phyloP scores from a whole-genome alignment of 2,797 vertebrate species.

The Lerista edwardsae region DNA sequence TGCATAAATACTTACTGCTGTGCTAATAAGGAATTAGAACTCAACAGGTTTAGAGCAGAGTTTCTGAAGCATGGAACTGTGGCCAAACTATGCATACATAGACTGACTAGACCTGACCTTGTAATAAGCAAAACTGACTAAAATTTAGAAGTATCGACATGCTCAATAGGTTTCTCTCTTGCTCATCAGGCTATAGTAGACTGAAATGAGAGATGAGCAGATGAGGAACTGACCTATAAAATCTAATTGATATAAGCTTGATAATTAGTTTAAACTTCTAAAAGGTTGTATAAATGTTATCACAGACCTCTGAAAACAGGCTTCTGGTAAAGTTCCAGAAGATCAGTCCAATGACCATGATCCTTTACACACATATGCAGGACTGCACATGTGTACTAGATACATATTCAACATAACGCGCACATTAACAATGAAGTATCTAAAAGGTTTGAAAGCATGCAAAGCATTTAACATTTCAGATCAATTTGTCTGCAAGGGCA shows the following conservation, averaged over 20 bases:
- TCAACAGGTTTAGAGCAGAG: constrained; percentile 35
- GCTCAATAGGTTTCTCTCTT: background rate
- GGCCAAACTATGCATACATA: background rate
- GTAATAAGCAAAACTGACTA: background rate
- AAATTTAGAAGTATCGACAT: background rate
- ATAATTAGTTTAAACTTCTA: background rate
- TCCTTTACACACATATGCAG: background rate
- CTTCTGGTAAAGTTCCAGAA: background rate
- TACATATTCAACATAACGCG: too few relatives aligned
- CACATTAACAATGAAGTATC: too few relatives aligned
- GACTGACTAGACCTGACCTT: background rate
- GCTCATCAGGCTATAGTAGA: background rate
- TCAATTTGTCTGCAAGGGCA: background rate
- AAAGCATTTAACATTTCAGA: background rate
- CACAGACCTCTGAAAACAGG: background rate
- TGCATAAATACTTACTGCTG: constrained; percentile 76
- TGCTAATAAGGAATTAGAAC: constrained; percentile 61
- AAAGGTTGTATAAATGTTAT: background rate
- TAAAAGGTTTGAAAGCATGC: background rate
- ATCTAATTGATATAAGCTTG: background rate
- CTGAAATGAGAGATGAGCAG: background rate
- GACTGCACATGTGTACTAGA: background rate
- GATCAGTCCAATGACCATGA: background rate
- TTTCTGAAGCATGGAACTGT: constrained; percentile 15
- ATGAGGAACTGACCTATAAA: background rate